A percentile compares a stretch with the other conserved stretches of the same genome.
phyloP scores from a whole-genome alignment of 1,140 invertebrate species.

The Monochamus saltuarius region DNA sequence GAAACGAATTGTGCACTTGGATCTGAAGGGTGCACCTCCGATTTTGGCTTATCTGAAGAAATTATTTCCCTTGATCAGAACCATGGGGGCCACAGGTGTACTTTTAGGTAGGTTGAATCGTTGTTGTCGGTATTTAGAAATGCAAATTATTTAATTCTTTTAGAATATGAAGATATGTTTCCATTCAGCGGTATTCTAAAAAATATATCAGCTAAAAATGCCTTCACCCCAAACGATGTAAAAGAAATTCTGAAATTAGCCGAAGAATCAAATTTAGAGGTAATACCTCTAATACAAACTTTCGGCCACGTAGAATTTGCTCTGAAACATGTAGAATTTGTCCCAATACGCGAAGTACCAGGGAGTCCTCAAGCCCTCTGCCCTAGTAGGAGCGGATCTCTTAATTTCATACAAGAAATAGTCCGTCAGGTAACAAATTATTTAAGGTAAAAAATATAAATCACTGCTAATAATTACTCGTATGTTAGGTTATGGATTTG shows the following conservation, averaged over 20 bases:
- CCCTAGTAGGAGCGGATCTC: conserved; percentile 72
- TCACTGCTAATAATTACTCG: too few species aligned
- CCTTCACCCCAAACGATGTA: conserved; percentile 74
- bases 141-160: conserved; percentile 51
- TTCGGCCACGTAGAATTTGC: conserved; percentile 94
- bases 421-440: conserved; percentile 83
- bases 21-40: conserved; percentile 88
- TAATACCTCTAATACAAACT: conserved; percentile 93
- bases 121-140: background rate
- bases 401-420: conserved; percentile 73
- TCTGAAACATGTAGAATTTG: conserved; percentile 78
- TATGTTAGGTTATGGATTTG: conserved; percentile 66
- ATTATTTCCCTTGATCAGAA: conserved; percentile 73
- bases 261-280: conserved; percentile 66
- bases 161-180: conserved; percentile 99
- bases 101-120: conserved; percentile 40
- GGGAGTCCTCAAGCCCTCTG: conserved; percentile 81
- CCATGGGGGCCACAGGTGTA: conserved; percentile 78
- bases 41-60: conserved; percentile 70
- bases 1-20: conserved; percentile 75
- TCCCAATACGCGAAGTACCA: conserved; percentile 74
- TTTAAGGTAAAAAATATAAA: too few species aligned
- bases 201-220: conserved; percentile 71
- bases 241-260: conserved; percentile 64
- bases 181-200: conserved; percentile 75